A percentile compares a stretch with the other conserved stretches of the same genome.
Conservation (phyloP, 2,113 vertebrate species). For the Entomyzon cyanotis region DNA sequence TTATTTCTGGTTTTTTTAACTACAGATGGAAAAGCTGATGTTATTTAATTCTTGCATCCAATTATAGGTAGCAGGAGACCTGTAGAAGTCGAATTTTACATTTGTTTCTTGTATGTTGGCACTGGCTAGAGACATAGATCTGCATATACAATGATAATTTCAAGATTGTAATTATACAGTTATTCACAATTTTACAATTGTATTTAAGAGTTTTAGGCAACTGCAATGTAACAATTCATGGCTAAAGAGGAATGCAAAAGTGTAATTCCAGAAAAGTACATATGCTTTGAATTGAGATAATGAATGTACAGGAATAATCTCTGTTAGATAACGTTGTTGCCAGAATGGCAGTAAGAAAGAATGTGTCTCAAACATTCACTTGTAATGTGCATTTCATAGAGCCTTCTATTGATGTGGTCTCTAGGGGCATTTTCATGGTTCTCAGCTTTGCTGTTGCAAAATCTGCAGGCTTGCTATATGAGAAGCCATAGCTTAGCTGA, state of each 20-base stretch:
- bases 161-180: not conserved
- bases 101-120: not conserved
- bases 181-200: not conserved
- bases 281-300: not conserved
- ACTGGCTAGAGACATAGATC: not conserved
- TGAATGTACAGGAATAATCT: not conserved
- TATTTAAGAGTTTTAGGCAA: not conserved
- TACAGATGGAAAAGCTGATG: not conserved
- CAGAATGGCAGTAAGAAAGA: not conserved
- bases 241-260: not conserved
- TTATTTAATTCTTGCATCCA: conserved; percentile 7
- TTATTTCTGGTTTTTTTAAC: conserved; percentile 23
- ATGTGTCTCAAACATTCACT: not conserved
- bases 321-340: not conserved
- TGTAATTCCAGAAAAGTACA: not conserved
- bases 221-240: not conserved
- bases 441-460: not conserved
- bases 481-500: not conserved
- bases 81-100: not conserved
- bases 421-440: not conserved
- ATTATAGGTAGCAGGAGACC: not conserved
- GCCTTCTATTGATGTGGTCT: not conserved
- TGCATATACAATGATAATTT: not conserved
- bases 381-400: not conserved
- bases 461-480: not conserved